A percentile compares a stretch with the other conserved stretches of the same genome.
Conservation (phyloP, 2,797 vertebrate species). For the Syngnathus rostellatus region DNA sequence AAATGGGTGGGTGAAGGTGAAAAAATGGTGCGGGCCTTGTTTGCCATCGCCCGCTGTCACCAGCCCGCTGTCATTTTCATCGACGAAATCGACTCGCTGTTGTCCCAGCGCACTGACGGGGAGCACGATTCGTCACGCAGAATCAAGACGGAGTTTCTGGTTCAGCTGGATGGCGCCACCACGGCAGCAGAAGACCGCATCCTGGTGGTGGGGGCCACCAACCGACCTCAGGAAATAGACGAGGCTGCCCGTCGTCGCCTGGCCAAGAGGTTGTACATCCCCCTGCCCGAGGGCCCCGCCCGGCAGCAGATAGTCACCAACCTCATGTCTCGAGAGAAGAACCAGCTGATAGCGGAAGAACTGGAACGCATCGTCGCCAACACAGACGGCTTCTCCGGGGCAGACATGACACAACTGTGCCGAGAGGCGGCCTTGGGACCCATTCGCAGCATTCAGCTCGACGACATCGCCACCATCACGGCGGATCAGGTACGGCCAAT, state of each 20-base stretch:
- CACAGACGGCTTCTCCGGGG: constrained; percentile 85
- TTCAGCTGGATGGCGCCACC: constrained; percentile 88
- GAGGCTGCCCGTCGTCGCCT: constrained; percentile 89
- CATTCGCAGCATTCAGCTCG: constrained; percentile 82
- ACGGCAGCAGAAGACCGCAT: constrained; percentile 91
- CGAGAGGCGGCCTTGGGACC: constrained; percentile 92
- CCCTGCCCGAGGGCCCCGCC: constrained; percentile 81
- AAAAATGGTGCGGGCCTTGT: constrained; percentile 94
- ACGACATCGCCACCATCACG: constrained; percentile 83
- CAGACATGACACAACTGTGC: constrained; percentile 95
- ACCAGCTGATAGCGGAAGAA: constrained; percentile 71
- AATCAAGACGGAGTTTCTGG: constrained; percentile 96
- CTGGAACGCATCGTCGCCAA: constrained; percentile 69
- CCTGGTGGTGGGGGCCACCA: constrained; percentile 94
- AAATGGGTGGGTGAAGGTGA: constrained; percentile 98
- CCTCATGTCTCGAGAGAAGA: constrained; percentile 82
- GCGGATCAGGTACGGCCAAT: constrained; percentile 87
- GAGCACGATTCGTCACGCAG: constrained; percentile 93
- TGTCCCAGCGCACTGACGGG: constrained; percentile 90
- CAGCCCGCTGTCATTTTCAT: constrained; percentile 97
- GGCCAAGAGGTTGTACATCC: constrained; percentile 88
- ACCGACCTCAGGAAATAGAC: constrained; percentile 93
- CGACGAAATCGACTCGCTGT: constrained; percentile 90
- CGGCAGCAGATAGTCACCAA: constrained; percentile 79
- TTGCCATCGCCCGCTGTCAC: constrained; percentile 86